Evolutionary conservation across 1,140 invertebrate genomes (phyloP).

Genomic region (Solenopsis fugax): DNA sequence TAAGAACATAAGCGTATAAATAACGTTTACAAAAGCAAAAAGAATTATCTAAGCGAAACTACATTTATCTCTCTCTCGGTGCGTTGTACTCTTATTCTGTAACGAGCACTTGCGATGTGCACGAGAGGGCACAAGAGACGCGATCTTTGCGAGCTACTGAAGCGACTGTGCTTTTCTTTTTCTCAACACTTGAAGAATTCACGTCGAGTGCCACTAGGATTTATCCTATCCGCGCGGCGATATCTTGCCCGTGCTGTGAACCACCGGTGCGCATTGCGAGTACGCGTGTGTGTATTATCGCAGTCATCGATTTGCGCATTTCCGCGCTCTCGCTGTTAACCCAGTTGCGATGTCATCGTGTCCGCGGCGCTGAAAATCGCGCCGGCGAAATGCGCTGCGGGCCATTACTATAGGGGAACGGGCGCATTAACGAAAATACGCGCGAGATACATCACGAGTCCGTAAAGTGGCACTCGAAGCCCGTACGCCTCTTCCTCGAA

Average conservation of each 20-base stretch:
- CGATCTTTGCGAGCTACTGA: not conserved
- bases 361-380: slow-evolving; percentile 34
- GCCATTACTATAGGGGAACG: slow-evolving; percentile 5
- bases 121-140: not conserved
- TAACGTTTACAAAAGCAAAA: not conserved
- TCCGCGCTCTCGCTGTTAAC: slow-evolving; percentile 21
- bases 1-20: not conserved
- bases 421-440: slow-evolving; percentile 53
- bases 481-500: not conserved
- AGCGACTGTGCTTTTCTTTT: not conserved
- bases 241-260: not conserved
- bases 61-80: not conserved
- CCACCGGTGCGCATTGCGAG: too few relatives aligned
- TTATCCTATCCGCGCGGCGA: not conserved
- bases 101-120: not conserved
- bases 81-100: slow-evolving; percentile 7
- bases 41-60: not conserved
- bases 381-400: slow-evolving; percentile 9
- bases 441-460: slow-evolving; percentile 23
- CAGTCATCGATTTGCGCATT: not conserved
- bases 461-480: slow-evolving; percentile 11
- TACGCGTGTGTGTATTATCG: not conserved
- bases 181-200: not conserved
- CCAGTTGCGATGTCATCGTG: slow-evolving; percentile 23
- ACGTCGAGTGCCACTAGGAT: not conserved